Percentiles rank a stretch among this genome's conserved stretches.
Evolutionary conservation across 1,140 invertebrate species (phyloP).

Genomic region (Triops cancriformis): DNA sequence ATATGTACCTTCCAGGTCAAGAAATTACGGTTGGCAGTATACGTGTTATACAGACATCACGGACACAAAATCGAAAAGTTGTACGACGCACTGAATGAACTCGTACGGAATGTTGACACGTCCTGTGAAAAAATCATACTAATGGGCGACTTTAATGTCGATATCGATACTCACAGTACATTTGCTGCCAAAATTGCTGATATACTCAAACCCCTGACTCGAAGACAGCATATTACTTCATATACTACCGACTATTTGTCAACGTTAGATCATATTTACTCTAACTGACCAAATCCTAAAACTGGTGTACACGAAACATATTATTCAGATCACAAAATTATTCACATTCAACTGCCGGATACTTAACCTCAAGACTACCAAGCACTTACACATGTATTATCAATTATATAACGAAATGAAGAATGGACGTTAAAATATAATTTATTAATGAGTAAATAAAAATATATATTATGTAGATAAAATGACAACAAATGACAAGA

Average conservation of each 20-base stretch:
- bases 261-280: not conserved
- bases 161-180: not conserved
- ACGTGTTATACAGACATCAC: no score
- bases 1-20: not conserved
- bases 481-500: not conserved
- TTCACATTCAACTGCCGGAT: not conserved
- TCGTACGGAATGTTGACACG: not conserved
- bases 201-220: not conserved
- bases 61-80: not conserved
- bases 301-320: not conserved
- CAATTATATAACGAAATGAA: not conserved
- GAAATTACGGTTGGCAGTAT: not conserved
- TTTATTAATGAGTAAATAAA: not conserved
- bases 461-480: not conserved
- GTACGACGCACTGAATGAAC: not conserved
- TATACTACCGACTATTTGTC: no score
- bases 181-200: not conserved
- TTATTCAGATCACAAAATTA: not conserved
- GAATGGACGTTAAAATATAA: not conserved
- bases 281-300: not conserved
- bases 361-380: not conserved
- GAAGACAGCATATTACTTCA: not conserved
- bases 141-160: not conserved
- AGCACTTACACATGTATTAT: not conserved
- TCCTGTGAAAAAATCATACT: not conserved